Evolutionary conservation across 1,140 invertebrate species (phyloP), one percentile per base, ranked within the genome.

Genomic region (Neelides sp.): DNA sequence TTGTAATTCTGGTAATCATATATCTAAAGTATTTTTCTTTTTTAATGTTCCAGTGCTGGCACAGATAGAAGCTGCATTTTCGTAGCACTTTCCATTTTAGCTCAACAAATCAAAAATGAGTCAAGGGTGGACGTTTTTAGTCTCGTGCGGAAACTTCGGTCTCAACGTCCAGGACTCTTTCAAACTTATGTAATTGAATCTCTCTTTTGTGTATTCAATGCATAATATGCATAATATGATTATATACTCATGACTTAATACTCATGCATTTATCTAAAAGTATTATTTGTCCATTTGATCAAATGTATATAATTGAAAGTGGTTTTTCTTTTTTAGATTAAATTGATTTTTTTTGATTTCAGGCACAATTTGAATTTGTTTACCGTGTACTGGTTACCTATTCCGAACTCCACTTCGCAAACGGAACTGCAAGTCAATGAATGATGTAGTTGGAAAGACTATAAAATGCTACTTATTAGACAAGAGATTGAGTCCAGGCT

Each of bases 291-390:
- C n/a, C n/a, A n/a, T n/a, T 8, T 2, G 17, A 4, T 27, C 5
- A 7, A 24, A 44, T 19, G 23, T 34, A 37, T 17, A 27, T 39
- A 8, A 32, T 15, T 48, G 35, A 36, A 10, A 20, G 4, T 55
- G 20, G 39, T 49, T 48, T 41, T 17, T 30, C n/a, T n/a, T n/a
- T n/a, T n/a, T n/a, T n/a, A n/a, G n/a, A n/a, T n/a, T n/a, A n/a
- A n/a, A 50, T 10, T 5, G 4, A 22, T 24, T 46, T 13, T 59
- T 48, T 65, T 63, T 58, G 30, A 61, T 77, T 78, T 15, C 71
- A 89, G 85, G 78, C 83, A 64, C 85, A 90, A 70, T 91, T 89
- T 67, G 85, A 90, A 75, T 90, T 91, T 72, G 72, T 88, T 61
- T 82, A 90, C 72, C 80, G 85, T 69, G 85, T 85, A 65, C 83